Evolutionary conservation across 2,113 vertebrate species (phyloP).

Genomic region (Cricetomys ansorgei): DNA sequence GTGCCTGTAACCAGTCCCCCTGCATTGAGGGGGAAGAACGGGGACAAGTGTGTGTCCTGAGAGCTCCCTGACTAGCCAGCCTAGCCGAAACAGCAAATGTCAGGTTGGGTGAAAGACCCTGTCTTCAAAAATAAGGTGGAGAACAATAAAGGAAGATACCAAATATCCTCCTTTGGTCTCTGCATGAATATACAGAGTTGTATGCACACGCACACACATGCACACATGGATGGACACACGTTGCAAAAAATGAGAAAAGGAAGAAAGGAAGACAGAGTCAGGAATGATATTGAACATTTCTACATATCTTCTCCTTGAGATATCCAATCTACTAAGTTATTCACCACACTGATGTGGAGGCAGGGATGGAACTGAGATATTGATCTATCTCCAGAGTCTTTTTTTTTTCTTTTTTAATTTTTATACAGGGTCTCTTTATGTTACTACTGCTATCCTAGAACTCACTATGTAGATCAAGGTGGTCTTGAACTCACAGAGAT

Average conservation of each 20-base stretch:
- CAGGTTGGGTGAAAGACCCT: background rate
- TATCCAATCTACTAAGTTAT: background rate
- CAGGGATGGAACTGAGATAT: background rate
- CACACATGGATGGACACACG: background rate
- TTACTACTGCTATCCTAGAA: background rate
- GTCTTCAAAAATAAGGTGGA: background rate
- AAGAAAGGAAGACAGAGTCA: background rate
- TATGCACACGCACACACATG: background rate
- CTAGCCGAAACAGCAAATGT: background rate
- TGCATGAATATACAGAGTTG: background rate
- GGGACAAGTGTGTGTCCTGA: background rate
- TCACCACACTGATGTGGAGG: constrained; percentile 30
- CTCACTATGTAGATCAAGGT: background rate
- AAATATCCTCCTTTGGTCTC: too few relatives aligned
- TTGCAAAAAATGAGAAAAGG: background rate
- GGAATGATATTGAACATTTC: background rate
- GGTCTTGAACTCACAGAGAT: background rate
- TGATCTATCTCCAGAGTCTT: background rate
- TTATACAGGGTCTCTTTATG: background rate
- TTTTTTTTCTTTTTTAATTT: background rate
- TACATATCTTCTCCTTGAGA: background rate
- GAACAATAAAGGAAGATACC: background rate
- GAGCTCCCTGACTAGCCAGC: background rate
- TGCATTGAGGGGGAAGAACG: background rate
- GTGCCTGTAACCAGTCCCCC: background rate